Evolutionary conservation across 1,140 invertebrate species (phyloP).

Genomic region (Atta colombica): DNA sequence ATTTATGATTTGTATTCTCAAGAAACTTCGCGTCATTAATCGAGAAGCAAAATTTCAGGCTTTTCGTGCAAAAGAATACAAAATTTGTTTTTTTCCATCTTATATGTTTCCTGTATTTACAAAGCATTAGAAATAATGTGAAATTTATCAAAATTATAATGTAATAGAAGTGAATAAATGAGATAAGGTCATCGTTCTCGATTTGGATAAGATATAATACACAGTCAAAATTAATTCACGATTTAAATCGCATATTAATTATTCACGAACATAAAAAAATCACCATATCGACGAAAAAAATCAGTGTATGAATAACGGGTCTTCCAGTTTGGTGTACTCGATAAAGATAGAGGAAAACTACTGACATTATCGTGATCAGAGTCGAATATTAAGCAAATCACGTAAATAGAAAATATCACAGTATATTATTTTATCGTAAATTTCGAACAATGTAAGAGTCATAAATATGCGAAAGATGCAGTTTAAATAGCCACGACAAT

Average conservation of each 20-base stretch:
- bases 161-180: neutral
- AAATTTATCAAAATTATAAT: neutral
- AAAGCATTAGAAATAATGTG: neutral
- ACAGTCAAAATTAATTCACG: conserved; percentile 17
- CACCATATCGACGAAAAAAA: neutral
- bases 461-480: neutral
- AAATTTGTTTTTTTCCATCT: neutral
- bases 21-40: neutral
- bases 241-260: conserved; percentile 37
- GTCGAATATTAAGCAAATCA: neutral
- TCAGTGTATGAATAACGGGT: conserved; percentile 16
- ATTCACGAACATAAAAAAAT: conserved; percentile 30
- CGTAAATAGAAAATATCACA: neutral
- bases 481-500: neutral
- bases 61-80: neutral
- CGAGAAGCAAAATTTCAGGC: neutral
- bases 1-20: neutral
- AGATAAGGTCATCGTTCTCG: conserved; percentile 42
- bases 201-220: conserved; percentile 17
- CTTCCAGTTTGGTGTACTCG: neutral
- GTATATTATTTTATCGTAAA: neutral
- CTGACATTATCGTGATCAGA: neutral
- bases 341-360: neutral
- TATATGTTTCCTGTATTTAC: neutral
- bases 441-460: neutral